Base-by-base conservation (phyloP, 1,140 invertebrate genomes). In the Sitodiplosis mosellana region DNA sequence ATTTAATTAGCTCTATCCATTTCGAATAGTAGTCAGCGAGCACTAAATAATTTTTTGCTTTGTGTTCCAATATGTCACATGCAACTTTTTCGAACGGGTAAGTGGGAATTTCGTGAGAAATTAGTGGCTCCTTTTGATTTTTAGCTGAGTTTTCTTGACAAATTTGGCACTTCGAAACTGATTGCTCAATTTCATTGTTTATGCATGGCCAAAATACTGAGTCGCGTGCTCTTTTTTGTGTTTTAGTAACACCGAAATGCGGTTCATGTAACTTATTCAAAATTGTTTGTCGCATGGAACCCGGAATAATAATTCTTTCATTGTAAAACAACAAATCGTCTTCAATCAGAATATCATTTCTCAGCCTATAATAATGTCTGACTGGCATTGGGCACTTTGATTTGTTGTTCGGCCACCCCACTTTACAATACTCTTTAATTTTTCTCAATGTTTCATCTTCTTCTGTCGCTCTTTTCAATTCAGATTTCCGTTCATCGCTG, bases 131-230 rank as follows among this genome's bases (percentile, higher is more conserved):
- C 49, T 59, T 58, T 4, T 33, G 15, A 47, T 60, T 59, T 20
- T 20, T 49, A 44, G 51, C 56, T 48, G 51, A 47, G 47, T 51
- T 59, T 6, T 43, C 49, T 46, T 59, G 51, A 58, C 62, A 65
- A 2, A 50, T 14, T 1, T 37, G 19, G 51, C 59, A 69, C 1
- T 45, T 27, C 12, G 52, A 37, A 14, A 64, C 54, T 7, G 49
- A 11, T 18, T 52, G 49, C 38, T 62, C 55, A 7, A 66, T 56
- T 40, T 67, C 49, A 11, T 49, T 49, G 21, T 54, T 52, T 54
- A 69, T 61, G 1, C 55, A 48, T 5, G 56, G 56, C 63, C 64
- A 68, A 48, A 54, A 67, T 15, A 66, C 51, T 27, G 60, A 49
- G 6, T 63, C 52, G 33, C 58, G 56, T 11, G 64, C 61, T 12